Evolutionary conservation across 2,888 invertebrate genomes (phyloP), one percentile per base, ranked within the genome.

Genomic region (Andrena bucephala): DNA sequence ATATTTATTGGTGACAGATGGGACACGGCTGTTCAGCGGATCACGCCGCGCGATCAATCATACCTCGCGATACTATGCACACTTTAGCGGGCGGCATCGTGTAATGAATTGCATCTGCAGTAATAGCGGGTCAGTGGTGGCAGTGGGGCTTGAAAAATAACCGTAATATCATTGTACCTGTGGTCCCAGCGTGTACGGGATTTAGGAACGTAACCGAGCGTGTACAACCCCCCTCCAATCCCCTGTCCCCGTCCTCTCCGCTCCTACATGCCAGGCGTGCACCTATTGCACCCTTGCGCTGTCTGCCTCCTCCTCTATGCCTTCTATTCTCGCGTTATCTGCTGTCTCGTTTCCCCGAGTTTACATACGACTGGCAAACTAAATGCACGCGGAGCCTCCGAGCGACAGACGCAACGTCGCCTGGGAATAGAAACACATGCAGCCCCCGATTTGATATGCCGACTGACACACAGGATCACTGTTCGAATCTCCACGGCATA

Each of bases 1-100:
- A 94, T 94, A 94, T 94, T 93, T 94, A 94, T 94, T 93, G 93
- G 93, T 92, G 93, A 93, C 93, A 93, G 93, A 92, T 92, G 92
- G 92, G 93, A 92, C 92, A 90, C 87, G 92, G 91, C 91, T 88
- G 91, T 91, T 92, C 90, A 85, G 87, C 89, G 92, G 92, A 92
- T 93, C 92, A 92, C 89, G 89, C 87, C 74, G 86, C 87, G 89
- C 90, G 91, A 93, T 93, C 93, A 93, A 93, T 93, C 93, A 93
- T 92, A 91, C 88, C 57, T 42, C 90, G 91, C 90, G 90, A 91
- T 90, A 89, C 90, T 90, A 89, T 89, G 24, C 57, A 90, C 89
- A 89, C 88, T 90, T 88, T 83, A 77, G 81, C 13, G 42, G 13
- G 80, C 27, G 60, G 80, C 63, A 48, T 52, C 73, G 63, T 72